Conservation (phyloP, 2,113 vertebrate species). For the Archilochus colubris region DNA sequence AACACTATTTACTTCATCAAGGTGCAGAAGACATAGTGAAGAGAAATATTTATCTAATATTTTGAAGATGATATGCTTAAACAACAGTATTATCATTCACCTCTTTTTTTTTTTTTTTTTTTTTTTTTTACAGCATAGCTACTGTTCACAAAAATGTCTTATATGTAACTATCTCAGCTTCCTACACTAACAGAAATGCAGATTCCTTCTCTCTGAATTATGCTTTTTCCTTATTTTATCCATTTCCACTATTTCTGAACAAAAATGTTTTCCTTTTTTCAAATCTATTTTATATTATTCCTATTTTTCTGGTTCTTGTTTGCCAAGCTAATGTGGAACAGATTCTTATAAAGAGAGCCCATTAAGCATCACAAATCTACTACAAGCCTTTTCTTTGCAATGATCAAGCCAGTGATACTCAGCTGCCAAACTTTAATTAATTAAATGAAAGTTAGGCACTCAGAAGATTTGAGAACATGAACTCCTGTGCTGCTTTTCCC, state of each 20-base stretch:
- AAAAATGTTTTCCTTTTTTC: background rate
- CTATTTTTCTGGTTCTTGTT: background rate
- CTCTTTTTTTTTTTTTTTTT: background rate
- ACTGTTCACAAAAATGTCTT: background rate
- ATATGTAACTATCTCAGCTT: background rate
- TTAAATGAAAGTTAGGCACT: background rate
- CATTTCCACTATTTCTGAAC: background rate
- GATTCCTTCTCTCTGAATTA: background rate
- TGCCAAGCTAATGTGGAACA: background rate
- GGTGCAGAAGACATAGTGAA: background rate
- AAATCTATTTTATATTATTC: background rate
- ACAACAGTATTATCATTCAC: background rate
- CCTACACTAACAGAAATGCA: background rate
- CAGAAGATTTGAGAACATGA: background rate
- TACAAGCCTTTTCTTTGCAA: background rate
- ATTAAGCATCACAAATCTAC: background rate
- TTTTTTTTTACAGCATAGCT: background rate
- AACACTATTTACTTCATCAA: background rate
- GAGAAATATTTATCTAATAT: background rate
- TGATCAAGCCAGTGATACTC: background rate
- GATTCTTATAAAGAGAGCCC: background rate
- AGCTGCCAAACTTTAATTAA: slow-evolving; percentile 11
- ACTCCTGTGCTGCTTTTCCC: background rate
- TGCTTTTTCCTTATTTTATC: background rate
- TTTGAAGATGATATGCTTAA: background rate